Evolutionary conservation across 2,113 vertebrate species (phyloP).

Genomic region (Neopipo cinnamomea): DNA sequence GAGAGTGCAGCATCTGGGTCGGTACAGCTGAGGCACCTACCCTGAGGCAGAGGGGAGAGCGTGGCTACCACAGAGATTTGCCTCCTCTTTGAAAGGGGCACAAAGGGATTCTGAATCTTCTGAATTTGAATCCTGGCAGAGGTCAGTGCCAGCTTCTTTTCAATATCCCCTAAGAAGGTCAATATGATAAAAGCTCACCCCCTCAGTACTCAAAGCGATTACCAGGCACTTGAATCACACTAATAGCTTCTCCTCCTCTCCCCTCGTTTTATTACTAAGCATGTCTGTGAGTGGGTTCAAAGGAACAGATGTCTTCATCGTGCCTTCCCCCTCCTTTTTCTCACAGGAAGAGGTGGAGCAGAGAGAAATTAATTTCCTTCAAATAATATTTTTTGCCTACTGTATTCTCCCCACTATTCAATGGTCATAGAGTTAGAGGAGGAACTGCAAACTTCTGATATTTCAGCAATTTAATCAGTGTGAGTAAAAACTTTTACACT

Average conservation of each 20-base stretch:
- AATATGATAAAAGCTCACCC: constrained; percentile 32
- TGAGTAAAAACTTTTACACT: background rate
- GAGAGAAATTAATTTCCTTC: constrained; percentile 5
- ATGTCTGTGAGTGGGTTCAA: constrained; percentile 35
- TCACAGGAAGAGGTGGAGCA: constrained; percentile 34
- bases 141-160: constrained; percentile 50
- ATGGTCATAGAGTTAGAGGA: background rate
- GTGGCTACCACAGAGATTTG: background rate
- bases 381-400: constrained; percentile 8
- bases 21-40: background rate
- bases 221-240: background rate
- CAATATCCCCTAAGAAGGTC: constrained; percentile 31
- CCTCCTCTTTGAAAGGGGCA: constrained; percentile 6
- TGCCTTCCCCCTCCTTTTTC: background rate
- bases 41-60: background rate
- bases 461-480: background rate
- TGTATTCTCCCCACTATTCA: background rate
- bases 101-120: constrained; percentile 13
- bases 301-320: constrained; percentile 65
- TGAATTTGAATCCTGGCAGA: constrained; percentile 40
- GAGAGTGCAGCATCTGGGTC: background rate
- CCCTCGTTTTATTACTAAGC: background rate
- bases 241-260: background rate
- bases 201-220: background rate
- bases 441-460: background rate